Evolutionary conservation across 1,140 invertebrate species (phyloP), one percentile per base, ranked within the genome.

Genomic region (Hypsibius dujardini): DNA sequence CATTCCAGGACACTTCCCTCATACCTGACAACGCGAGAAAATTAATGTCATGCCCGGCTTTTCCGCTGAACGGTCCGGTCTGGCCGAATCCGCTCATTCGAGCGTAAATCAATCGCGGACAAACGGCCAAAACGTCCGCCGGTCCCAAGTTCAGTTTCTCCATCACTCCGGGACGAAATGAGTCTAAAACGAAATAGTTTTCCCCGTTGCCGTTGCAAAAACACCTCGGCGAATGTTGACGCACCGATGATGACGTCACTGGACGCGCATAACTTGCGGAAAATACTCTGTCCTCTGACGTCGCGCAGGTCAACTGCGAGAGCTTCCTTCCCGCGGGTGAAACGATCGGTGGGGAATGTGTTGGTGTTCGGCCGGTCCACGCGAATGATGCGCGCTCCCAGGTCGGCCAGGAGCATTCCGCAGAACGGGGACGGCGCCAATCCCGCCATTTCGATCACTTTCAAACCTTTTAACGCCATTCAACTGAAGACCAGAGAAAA

Each of bases 1-100:
- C 28, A 28, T 28, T 28, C 28, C 28, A 28, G 28, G 28, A 28
- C 28, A 28, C 28, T 28, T 28, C 28, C 28, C 45, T 73, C 71
- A 70, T 77, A 88, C 88, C 95, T 75, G 92, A 91, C 73, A 95
- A 80, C 46, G 88, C 86, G 47, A 92, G 80, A 81, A 89, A 99
- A 81, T 99, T 99, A n/a, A 99, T 95, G 82, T 99, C 95, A 84
- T 99, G 95, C 0, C 95, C 95, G 75, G 92, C 93, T 80, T 84
- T 87, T 70, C 84, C 76, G 42, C 85, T 81, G 74, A 86, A 86
- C 14, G 83, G 81, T 12, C 94, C 94, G 73, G 79, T 80, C 80
- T 98, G 93, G 1, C 95, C 95, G 83, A 86, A 96, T 47, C 92
- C 93, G 72, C 90, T 90, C 45, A 99, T 79, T 76, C 94, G 82